These are phyloP conservation scores for Dioctria rufipes DNA, from an alignment of 2,888 invertebrate genomes.

Conservation along the genomic window DNA sequence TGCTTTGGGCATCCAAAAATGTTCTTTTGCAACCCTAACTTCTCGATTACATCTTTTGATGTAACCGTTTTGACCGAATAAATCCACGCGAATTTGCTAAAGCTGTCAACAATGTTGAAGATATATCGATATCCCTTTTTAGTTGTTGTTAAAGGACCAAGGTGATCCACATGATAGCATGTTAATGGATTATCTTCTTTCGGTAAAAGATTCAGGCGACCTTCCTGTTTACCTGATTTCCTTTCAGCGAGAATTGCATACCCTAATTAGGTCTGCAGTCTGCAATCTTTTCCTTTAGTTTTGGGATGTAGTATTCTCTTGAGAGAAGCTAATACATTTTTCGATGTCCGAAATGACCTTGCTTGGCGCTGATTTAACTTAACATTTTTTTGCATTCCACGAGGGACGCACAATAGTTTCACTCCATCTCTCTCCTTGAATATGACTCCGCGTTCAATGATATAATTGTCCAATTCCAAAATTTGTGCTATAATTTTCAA, in stretches of 20 bases:
- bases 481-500: too few relatives aligned
- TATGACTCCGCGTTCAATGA: not conserved
- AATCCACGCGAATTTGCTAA: not conserved
- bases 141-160: too few relatives aligned
- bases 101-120: not conserved
- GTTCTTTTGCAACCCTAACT: conserved; percentile 62
- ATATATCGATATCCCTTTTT: too few relatives aligned
- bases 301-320: not conserved
- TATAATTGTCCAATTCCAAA: too few relatives aligned
- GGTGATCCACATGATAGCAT: not conserved
- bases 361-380: not conserved
- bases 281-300: not conserved
- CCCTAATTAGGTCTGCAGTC: not conserved
- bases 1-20: conserved; percentile 63
- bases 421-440: not conserved
- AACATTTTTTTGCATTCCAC: not conserved
- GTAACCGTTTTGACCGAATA: conserved; percentile 59
- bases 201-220: not conserved
- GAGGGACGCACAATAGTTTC: not conserved
- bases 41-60: conserved; percentile 27
- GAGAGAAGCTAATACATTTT: not conserved
- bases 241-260: not conserved
- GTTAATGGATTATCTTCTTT: not conserved
- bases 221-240: not conserved
- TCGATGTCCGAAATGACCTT: not conserved